phyloP scores from a whole-genome alignment of 2,113 vertebrate genomes.

The Grammomys surdaster region DNA sequence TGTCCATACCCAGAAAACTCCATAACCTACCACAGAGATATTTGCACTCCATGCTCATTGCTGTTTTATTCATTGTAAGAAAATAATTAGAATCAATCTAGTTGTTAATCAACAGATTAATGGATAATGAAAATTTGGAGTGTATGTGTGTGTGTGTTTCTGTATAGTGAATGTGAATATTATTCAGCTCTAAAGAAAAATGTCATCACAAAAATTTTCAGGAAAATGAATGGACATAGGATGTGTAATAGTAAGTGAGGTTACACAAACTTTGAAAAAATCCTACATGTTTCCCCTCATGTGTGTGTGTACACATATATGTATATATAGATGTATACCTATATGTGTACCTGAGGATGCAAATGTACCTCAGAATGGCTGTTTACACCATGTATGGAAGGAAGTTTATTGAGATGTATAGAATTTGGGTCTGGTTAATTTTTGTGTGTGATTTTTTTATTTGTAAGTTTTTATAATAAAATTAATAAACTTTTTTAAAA shows the following conservation, averaged over 20 bases:
- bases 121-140: not conserved
- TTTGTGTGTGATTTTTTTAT: not conserved
- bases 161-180: not conserved
- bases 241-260: not conserved
- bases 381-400: not conserved
- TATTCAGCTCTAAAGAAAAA: not conserved
- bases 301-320: not conserved
- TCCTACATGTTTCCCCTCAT: not conserved
- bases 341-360: no score
- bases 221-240: not conserved
- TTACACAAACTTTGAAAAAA: not conserved
- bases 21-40: no score
- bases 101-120: not conserved
- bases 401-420: not conserved
- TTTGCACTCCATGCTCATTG: not conserved
- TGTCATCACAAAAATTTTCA: not conserved
- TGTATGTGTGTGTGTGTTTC: not conserved
- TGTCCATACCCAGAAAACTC: not conserved
- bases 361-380: not conserved
- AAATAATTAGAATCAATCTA: not conserved
- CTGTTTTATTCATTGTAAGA: not conserved
- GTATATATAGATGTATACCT: not conserved
- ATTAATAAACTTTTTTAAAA: not conserved
- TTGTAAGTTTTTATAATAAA: not conserved
- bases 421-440: not conserved